A percentile compares a stretch with the other conserved stretches of the same genome.
Evolutionary conservation across 2,797 vertebrate species (phyloP).

Genomic region (Gymnocypris eckloni): DNA sequence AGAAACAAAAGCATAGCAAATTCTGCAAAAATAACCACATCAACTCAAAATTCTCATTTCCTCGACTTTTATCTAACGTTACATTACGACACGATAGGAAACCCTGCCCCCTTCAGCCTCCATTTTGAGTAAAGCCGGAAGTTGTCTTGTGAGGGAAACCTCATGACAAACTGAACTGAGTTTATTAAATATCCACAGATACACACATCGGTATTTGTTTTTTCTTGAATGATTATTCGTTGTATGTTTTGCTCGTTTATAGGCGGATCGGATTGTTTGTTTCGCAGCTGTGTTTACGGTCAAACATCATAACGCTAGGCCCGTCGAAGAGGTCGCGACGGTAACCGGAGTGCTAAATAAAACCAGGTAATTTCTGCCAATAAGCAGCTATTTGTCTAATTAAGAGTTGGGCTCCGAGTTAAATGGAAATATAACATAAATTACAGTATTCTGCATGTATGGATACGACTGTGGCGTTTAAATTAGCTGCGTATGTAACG

Average conservation of each 20-base stretch:
- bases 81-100: background rate
- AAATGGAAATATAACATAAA: background rate
- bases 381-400: background rate
- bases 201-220: background rate
- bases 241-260: background rate
- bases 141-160: conserved; percentile 30
- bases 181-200: background rate
- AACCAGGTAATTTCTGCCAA: conserved; percentile 3
- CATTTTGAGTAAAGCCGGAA: conserved; percentile 44
- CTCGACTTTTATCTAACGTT: conserved; percentile 28
- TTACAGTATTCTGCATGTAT: background rate
- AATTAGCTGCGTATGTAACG: conserved; percentile 24
- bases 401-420: background rate
- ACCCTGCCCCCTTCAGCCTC: conserved; percentile 19
- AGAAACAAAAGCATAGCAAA: background rate
- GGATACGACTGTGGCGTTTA: background rate
- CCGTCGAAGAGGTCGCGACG: conserved; percentile 42
- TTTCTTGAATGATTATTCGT: background rate
- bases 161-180: conserved; percentile 18
- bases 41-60: background rate
- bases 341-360: conserved; percentile 1
- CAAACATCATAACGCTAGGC: background rate
- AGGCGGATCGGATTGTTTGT: conserved; percentile 6
- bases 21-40: background rate
- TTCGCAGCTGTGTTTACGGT: conserved; percentile 12